Conservation (phyloP, 1,140 invertebrate genomes). For the Helicoverpa zea region DNA sequence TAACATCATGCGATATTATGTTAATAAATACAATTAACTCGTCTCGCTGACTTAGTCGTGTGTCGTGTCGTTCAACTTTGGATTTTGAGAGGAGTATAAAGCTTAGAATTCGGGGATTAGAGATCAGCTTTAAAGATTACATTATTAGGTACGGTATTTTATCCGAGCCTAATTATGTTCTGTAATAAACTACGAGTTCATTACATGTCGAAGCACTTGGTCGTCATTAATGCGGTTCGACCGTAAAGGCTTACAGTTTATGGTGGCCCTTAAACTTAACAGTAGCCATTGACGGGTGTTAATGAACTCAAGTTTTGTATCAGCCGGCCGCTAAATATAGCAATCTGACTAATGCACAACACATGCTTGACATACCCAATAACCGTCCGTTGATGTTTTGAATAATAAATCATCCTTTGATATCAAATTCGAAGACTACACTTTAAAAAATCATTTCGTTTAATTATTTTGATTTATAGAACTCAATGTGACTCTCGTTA, state of each 20-base stretch:
- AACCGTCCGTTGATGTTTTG: constrained; percentile 55
- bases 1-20: constrained; percentile 74
- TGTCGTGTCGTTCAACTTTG: constrained; percentile 75
- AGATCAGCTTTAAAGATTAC: background rate
- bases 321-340: constrained; percentile 74
- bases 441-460: background rate
- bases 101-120: background rate
- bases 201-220: background rate
- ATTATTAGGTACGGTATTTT: too few species aligned
- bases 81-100: background rate
- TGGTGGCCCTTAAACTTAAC: constrained; percentile 46
- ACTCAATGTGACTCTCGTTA: too few species aligned
- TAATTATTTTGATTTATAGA: too few species aligned
- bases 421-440: constrained; percentile 4
- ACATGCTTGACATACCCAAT: constrained; percentile 72
- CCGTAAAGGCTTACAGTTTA: constrained; percentile 16
- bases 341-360: constrained; percentile 70
- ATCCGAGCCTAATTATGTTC: too few species aligned
- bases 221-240: constrained; percentile 1
- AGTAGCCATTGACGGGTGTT: constrained; percentile 58
- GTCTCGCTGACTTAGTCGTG: constrained; percentile 59
- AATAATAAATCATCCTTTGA: constrained; percentile 56
- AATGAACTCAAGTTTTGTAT: constrained; percentile 73
- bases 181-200: too few species aligned
- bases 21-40: constrained; percentile 82